Evolutionary conservation across 1,140 invertebrate species (phyloP).

Genomic region (Cepaea nemoralis): DNA sequence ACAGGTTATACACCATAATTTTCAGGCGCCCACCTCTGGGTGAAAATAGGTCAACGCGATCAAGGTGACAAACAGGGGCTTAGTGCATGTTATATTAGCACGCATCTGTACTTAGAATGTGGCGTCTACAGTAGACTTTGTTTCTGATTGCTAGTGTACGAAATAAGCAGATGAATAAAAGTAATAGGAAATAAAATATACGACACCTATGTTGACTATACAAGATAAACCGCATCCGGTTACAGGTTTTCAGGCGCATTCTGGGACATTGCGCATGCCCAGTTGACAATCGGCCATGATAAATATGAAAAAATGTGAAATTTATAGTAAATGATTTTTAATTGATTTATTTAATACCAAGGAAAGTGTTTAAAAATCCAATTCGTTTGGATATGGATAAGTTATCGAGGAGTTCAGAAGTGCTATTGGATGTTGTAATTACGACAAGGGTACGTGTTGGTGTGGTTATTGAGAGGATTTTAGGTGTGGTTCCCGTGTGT

Average conservation of each 20-base stretch:
- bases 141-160: not conserved
- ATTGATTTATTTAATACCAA: not conserved
- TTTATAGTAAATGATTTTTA: not conserved
- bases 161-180: not conserved
- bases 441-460: not conserved
- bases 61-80: not conserved
- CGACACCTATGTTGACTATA: not conserved
- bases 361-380: not conserved
- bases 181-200: not conserved
- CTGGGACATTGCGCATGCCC: slow-evolving; percentile 39
- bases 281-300: slow-evolving; percentile 35
- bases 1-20: not conserved
- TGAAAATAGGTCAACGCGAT: not conserved
- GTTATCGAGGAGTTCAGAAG: not conserved
- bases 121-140: not conserved
- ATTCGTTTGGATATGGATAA: not conserved
- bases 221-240: slow-evolving; percentile 26
- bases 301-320: slow-evolving; percentile 29
- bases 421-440: not conserved
- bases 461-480: not conserved
- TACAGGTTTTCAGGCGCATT: slow-evolving; percentile 25
- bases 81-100: not conserved
- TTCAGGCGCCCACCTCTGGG: not conserved
- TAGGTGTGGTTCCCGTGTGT: slow-evolving; percentile 15
- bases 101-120: not conserved